These are phyloP conservation scores for Drosophila ananassae DNA, from an alignment of 1,140 invertebrate species.

Conservation along the genomic window DNA sequence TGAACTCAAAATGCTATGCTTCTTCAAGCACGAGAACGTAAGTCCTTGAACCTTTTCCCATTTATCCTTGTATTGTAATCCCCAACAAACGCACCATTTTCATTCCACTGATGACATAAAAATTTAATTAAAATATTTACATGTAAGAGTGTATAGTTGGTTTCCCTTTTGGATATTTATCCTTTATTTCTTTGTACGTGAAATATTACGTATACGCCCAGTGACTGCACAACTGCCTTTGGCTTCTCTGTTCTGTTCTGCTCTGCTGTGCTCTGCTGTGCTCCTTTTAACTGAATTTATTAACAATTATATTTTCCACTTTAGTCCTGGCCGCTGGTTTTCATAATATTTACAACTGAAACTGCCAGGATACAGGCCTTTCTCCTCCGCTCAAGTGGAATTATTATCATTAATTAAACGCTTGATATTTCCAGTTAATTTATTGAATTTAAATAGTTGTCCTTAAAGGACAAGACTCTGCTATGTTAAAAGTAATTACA, in stretches of 20 bases:
- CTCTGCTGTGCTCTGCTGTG: neutral
- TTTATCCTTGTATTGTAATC: neutral
- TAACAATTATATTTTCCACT: constrained; percentile 64
- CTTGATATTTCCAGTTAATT: constrained; percentile 39
- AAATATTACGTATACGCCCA: constrained; percentile 58
- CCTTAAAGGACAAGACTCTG: constrained; percentile 9
- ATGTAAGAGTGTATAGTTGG: constrained; percentile 27
- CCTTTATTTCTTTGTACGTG: constrained; percentile 23
- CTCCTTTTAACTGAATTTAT: constrained; percentile 41
- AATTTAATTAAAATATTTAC: constrained; percentile 70
- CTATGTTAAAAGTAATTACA: constrained; percentile 1
- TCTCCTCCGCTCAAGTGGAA: constrained; percentile 32
- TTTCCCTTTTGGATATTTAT: constrained; percentile 21
- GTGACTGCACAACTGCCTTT: constrained; percentile 22
- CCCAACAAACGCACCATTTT: constrained; percentile 8
- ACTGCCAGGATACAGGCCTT: constrained; percentile 8
- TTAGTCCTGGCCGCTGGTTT: constrained; percentile 25
- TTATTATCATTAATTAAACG: constrained; percentile 71
- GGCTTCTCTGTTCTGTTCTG: constrained; percentile 1
- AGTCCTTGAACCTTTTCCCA: constrained; percentile 28
- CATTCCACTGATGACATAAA: constrained; percentile 53
- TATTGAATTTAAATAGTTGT: constrained; percentile 37
- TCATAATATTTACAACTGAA: constrained; percentile 51
- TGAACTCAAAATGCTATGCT: constrained; percentile 99
- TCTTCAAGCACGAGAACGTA: constrained; percentile 99